Base-by-base conservation (phyloP, 2,797 vertebrate genomes). In the Streptopelia turtur region DNA sequence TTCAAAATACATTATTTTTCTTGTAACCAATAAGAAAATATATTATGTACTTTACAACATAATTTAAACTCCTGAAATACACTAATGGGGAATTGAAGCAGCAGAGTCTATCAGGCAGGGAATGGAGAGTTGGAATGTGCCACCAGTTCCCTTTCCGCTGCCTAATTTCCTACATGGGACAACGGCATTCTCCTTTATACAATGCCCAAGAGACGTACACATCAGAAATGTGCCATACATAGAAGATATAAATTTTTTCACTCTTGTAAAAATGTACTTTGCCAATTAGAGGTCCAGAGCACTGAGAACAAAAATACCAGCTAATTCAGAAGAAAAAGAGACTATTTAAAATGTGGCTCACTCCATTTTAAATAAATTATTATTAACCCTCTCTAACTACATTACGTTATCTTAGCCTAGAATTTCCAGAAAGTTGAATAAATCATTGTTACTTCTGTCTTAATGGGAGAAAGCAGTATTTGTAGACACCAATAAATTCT, bases 371-470 rank as follows among this genome's bases (percentile, higher is more conserved):
- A 91, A 71, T 39, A 68, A 83, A 83, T 30, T 0, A 77, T 66
- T 59, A 78, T n/a, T 69, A 91, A 84, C 61, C 45, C 61, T 31
- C 27, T 35, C 14, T 45, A 71, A 69, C 28, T 52, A 52, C 9
- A 37, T 49, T 68, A 81, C 13, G 52, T 87, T 57, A 33, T 76
- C 28, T 41, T 65, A 43, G n/a, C 39, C 23, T 49, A 72, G 50
- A 89, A 69, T 56, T 89, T 93, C 86, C 43, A 78, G 21, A 85
- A 89, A 95, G 65, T 20, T 75, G 57, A 83, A 91, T 86, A 55
- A 57, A 87, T 50, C 45, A 63, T 13, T 80, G 22, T 64, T 68
- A 65, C 21, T 20, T 60, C 63, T 71, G 12, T 60, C 71, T 77
- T 61, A 57, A 85, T 8, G n/a, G 22, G 10, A 72, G 41, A 93